phyloP scores from a whole-genome alignment of 2,113 vertebrate species.

The Psephotus haematonotus region DNA sequence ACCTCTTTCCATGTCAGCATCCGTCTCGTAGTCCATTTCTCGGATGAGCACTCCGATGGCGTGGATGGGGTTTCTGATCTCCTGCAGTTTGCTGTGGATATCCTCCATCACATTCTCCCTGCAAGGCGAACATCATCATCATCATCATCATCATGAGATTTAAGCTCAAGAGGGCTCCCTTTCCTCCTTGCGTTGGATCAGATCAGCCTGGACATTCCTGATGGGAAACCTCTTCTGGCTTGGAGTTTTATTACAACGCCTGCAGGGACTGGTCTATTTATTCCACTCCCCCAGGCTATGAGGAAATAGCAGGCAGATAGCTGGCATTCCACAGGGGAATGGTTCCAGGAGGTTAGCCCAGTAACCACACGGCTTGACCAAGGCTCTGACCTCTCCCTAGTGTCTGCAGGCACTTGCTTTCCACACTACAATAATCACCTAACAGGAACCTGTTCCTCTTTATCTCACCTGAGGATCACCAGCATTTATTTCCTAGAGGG shows the following conservation, averaged over 20 bases:
- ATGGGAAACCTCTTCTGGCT: constrained; percentile 8
- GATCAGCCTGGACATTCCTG: neutral
- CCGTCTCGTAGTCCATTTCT: constrained; percentile 93
- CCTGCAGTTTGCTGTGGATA: constrained; percentile 90
- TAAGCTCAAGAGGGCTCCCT: constrained; percentile 4
- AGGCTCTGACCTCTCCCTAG: neutral
- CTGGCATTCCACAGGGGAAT: constrained; percentile 14
- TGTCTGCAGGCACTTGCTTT: neutral
- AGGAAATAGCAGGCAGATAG: constrained; percentile 48
- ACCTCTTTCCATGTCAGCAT: constrained; percentile 77
- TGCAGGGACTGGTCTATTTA: constrained; percentile 22
- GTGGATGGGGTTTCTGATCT: constrained; percentile 82
- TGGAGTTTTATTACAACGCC: neutral
- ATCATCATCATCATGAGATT: neutral
- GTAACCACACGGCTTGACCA: neutral
- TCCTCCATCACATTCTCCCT: constrained; percentile 87
- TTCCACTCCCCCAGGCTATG: constrained; percentile 12
- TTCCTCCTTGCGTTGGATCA: neutral
- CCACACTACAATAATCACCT: neutral
- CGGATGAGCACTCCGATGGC: constrained; percentile 86
- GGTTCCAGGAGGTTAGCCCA: neutral
- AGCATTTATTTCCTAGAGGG: neutral
- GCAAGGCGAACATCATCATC: neutral
- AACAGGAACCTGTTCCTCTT: neutral
- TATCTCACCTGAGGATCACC: neutral